Conservation (phyloP, 2,797 vertebrate genomes). For the Capromys pilorides region DNA sequence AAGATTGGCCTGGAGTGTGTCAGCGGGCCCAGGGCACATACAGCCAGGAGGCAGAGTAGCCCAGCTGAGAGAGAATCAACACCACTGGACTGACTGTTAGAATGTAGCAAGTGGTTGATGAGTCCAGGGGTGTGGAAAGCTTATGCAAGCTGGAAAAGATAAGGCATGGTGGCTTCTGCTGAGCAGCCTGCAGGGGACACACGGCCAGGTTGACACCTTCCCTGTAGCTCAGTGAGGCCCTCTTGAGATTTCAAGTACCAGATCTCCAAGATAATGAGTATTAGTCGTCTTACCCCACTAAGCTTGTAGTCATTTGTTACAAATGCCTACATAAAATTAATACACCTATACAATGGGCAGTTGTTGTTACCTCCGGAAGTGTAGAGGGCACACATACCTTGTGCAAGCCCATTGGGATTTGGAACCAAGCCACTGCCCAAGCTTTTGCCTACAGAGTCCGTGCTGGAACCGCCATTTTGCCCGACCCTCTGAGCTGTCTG, state of each 20-base stretch:
- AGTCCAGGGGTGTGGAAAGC: not conserved
- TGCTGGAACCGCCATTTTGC: not conserved
- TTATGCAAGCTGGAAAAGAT: not conserved
- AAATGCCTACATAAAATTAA: not conserved
- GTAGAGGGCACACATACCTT: not conserved
- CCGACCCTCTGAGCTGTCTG: rapidly evolving
- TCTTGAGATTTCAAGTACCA: not conserved
- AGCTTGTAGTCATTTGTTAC: not conserved
- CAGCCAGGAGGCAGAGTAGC: not conserved
- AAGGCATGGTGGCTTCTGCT: not conserved
- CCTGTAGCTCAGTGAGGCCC: not conserved
- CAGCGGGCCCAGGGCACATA: not conserved
- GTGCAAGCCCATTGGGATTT: not conserved
- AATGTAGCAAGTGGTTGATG: not conserved
- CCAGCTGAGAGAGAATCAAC: not conserved
- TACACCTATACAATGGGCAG: not conserved
- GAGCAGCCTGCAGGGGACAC: not conserved
- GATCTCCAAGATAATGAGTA: not conserved
- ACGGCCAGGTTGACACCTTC: not conserved
- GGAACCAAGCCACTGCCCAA: not conserved
- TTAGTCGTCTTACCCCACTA: not conserved
- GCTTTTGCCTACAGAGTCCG: not conserved
- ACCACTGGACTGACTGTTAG: not conserved
- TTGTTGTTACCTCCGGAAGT: not conserved
- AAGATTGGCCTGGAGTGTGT: not conserved